Evolutionary conservation across 2,888 invertebrate genomes (phyloP).

Genomic region (Caenorhabditis becei): DNA sequence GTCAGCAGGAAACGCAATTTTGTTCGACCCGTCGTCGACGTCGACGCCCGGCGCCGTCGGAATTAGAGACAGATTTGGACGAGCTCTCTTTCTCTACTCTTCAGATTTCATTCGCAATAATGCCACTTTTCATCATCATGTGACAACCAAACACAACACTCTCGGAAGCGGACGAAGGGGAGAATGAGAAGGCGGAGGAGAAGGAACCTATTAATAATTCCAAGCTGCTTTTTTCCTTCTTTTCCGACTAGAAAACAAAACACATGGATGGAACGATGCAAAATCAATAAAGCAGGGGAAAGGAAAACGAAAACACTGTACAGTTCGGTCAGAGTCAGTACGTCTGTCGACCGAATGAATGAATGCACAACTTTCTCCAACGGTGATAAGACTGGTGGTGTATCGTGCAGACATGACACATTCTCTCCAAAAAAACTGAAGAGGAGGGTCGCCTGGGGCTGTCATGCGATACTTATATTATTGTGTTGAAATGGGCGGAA

Average conservation of each 20-base stretch:
- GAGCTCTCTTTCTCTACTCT: slow-evolving; percentile 24
- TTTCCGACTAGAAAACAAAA: slow-evolving; percentile 17
- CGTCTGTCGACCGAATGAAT: slow-evolving; percentile 7
- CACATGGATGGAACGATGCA: background rate
- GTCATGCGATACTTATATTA: slow-evolving; percentile 39
- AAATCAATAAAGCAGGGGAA: slow-evolving; percentile 30
- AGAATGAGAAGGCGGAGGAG: slow-evolving; percentile 2
- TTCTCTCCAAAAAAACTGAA: slow-evolving; percentile 22
- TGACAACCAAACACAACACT: slow-evolving; percentile 40
- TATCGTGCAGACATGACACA: slow-evolving; percentile 40
- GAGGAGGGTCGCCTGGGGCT: slow-evolving; percentile 11
- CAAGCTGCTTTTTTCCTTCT: slow-evolving; percentile 32
- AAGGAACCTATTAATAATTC: slow-evolving; percentile 46
- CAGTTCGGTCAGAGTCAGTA: slow-evolving; percentile 17
- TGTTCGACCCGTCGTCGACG: background rate
- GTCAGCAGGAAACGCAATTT: slow-evolving; percentile 26
- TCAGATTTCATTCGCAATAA: slow-evolving; percentile 44
- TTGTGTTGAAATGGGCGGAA: slow-evolving; percentile 44
- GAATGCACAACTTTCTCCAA: slow-evolving; percentile 31
- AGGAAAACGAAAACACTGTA: slow-evolving; percentile 27
- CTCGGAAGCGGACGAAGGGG: background rate
- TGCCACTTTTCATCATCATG: slow-evolving; percentile 38
- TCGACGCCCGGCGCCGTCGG: background rate
- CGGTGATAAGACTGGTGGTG: slow-evolving; percentile 25
- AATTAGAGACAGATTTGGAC: slow-evolving; percentile 39